phyloP scores from a whole-genome alignment of 2,797 vertebrate genomes.

The Chelidonichthys spinosus region DNA sequence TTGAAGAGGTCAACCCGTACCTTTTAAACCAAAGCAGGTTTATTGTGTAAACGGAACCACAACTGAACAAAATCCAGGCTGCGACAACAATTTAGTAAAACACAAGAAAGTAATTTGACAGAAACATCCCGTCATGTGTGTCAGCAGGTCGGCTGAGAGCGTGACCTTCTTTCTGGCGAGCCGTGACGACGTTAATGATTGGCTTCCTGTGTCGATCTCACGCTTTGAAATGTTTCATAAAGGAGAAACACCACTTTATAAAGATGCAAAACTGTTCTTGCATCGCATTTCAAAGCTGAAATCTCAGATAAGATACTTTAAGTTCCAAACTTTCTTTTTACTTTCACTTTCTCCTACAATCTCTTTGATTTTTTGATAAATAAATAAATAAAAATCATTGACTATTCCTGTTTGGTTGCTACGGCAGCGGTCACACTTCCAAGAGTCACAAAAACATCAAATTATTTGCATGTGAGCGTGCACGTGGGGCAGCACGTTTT shows the following conservation, averaged over 20 bases:
- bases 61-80: not conserved
- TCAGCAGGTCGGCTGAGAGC: not conserved
- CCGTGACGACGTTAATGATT: not conserved
- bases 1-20: not conserved
- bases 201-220: not conserved
- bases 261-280: not conserved
- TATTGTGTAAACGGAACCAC: not conserved
- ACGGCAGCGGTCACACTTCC: not conserved
- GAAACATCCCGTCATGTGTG: not conserved
- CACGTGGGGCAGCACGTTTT: conserved; percentile 9
- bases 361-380: too few species aligned
- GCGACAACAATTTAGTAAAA: too few species aligned
- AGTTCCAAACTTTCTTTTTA: not conserved
- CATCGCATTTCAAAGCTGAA: not conserved
- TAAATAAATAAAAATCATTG: not conserved
- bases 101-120: too few species aligned
- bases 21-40: not conserved
- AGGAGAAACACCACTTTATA: not conserved
- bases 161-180: not conserved
- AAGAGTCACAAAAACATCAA: not conserved
- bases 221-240: not conserved
- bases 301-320: not conserved
- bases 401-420: not conserved
- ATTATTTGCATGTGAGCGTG: too few species aligned
- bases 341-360: too few species aligned